Evolutionary conservation across 2,888 invertebrate genomes (phyloP).

Genomic region (Eretmocerus hayati): DNA sequence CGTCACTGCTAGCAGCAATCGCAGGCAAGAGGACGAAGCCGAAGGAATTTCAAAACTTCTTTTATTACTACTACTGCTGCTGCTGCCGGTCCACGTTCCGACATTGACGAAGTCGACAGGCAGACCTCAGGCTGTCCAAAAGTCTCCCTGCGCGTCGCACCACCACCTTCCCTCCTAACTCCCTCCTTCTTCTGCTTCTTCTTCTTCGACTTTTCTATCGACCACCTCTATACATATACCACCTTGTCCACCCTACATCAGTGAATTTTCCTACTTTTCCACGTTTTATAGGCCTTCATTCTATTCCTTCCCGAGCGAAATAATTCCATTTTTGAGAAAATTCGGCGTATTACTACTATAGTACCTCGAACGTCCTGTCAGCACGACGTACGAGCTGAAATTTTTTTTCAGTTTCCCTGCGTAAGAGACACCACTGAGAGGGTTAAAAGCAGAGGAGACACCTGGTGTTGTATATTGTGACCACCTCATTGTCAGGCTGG

Average conservation of each 20-base stretch:
- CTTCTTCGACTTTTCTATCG: neutral
- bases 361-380: too few species aligned
- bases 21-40: neutral
- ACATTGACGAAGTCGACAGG: conserved; percentile 10
- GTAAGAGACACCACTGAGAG: too few species aligned
- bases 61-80: conserved; percentile 18
- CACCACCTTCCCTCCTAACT: neutral
- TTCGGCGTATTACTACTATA: too few species aligned
- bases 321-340: too few species aligned
- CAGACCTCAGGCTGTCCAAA: conserved; percentile 16
- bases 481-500: conserved; percentile 18
- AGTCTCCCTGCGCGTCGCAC: neutral
- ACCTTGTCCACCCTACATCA: too few species aligned
- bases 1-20: neutral
- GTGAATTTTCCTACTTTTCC: neutral
- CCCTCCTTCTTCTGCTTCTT: neutral
- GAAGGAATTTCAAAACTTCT: conserved; percentile 16
- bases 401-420: conserved; percentile 10
- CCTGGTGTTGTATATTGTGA: too few species aligned
- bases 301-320: neutral
- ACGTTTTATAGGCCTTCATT: neutral
- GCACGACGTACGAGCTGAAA: neutral
- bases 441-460: too few species aligned
- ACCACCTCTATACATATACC: neutral
- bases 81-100: too few species aligned